A percentile compares a stretch with the other conserved stretches of the same genome.
Conservation (phyloP, 2,113 vertebrate genomes). For the Todiramphus saurophagus region DNA sequence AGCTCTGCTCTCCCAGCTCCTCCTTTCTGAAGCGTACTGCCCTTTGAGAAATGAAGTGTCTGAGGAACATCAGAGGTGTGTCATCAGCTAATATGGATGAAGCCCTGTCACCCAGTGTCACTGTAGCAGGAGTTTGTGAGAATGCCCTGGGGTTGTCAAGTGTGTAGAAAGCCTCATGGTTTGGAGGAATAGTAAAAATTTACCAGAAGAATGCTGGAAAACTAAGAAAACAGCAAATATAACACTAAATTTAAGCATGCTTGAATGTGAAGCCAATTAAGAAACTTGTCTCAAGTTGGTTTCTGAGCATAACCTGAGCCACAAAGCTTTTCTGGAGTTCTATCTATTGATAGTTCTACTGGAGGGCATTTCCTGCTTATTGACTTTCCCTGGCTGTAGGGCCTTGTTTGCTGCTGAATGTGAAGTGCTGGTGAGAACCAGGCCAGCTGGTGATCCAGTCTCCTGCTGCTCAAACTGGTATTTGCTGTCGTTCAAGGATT, state of each 20-base stretch:
- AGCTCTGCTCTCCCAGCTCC: background rate
- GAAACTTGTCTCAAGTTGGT: background rate
- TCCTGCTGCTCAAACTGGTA: background rate
- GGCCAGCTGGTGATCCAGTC: background rate
- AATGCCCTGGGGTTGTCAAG: background rate
- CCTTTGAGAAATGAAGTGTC: background rate
- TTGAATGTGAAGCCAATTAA: background rate
- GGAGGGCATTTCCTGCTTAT: background rate
- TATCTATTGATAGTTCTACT: fast-evolving
- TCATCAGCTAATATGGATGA: background rate
- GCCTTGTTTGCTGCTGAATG: background rate
- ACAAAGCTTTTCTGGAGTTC: background rate
- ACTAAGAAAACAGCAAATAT: background rate
- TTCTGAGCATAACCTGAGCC: background rate
- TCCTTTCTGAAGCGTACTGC: background rate
- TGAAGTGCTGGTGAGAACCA: background rate
- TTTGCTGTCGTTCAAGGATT: background rate
- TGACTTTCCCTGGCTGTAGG: background rate
- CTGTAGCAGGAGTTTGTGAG: background rate
- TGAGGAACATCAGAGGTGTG: background rate
- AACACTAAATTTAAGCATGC: background rate
- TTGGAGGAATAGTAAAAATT: background rate
- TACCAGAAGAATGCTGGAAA: background rate
- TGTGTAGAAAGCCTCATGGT: background rate
- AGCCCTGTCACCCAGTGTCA: background rate